Base-by-base conservation (phyloP, 37 sponge, comb jelly and placozoan species). In the Geodia barretti region DNA sequence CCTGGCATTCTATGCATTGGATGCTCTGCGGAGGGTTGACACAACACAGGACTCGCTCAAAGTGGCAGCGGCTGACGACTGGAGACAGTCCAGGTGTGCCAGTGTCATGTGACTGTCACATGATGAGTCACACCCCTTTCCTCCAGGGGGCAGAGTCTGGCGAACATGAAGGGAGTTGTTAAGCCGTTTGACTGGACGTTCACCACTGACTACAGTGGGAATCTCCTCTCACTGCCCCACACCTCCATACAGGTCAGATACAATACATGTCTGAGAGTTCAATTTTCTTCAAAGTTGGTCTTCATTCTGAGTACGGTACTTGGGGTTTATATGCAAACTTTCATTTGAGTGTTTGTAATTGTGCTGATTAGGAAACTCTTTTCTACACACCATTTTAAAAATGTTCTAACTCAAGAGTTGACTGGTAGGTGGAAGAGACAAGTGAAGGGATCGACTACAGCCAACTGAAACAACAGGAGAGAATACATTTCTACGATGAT, bases 111-210 rank as follows among this genome's bases (percentile, higher is more conserved):
- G 70, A n/a, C 8, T 25, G 26, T 8, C 25, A 24, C 7, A 65
- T n/a, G 25, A 24, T 25, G 17, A n/a, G 25, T 65, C 25, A 23
- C 20, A 8, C 7, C 24, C 2, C 41, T 75, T 23, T 72, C 20
- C 29, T 73, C 24, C 36, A 87, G 83, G 40, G 26, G 32, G 11
- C 74, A 72, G 54, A 77, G 85, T 17, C 37, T 89, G 65, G 33
- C 61, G 40, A 66, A 84, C 39, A 83, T 88, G 30, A 87, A 91
- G 31, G 80, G 84, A 19, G 81, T 75, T 41, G 77, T 90, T 17
- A 90, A 93, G 59, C 91, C 93, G 41, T 97, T 93, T 90, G 98
- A 97, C 78, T 97, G 98, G 98, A 97, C 98, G 36, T 97, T 70
- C 83, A 93, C 94, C 7, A 93, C 94, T 9, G 70, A 66, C 19